Evolutionary conservation across 2,797 vertebrate genomes (phyloP).

Genomic region (Graptemys geographica): DNA sequence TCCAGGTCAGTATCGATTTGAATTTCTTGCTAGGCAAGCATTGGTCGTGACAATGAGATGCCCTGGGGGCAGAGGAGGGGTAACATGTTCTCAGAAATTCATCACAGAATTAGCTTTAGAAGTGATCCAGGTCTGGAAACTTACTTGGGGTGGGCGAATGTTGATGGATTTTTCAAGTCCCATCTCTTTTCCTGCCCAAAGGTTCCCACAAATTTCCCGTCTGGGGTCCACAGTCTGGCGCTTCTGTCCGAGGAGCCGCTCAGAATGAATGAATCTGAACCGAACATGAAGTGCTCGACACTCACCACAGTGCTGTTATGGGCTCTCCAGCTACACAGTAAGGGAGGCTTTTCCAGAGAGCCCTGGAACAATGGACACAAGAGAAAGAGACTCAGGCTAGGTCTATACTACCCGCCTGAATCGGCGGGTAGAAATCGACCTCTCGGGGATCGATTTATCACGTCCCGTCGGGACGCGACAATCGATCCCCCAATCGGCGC

Average conservation of each 20-base stretch:
- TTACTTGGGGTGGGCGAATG: constrained; percentile 33
- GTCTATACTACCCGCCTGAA: too few relatives aligned
- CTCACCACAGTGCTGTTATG: constrained; percentile 55
- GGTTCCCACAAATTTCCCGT: constrained; percentile 61
- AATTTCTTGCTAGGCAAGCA: neutral
- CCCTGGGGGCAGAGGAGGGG: neutral
- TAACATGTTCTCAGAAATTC: neutral
- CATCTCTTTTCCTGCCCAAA: constrained; percentile 75
- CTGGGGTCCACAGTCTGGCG: constrained; percentile 72
- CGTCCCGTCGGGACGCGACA: too few relatives aligned
- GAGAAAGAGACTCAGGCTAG: neutral
- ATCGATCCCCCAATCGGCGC: too few relatives aligned
- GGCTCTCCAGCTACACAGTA: constrained; percentile 71
- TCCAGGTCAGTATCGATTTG: neutral
- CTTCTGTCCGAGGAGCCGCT: constrained; percentile 68
- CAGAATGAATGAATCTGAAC: constrained; percentile 57
- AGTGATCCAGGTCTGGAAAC: neutral
- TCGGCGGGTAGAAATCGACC: too few relatives aligned
- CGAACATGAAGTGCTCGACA: constrained; percentile 65
- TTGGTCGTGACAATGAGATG: neutral
- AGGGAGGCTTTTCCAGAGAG: constrained; percentile 32
- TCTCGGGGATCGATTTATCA: too few relatives aligned
- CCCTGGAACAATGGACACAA: neutral
- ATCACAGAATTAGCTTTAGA: neutral
- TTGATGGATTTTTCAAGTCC: constrained; percentile 61